Conservation (phyloP, 2,113 vertebrate species). For the Bombycilla garrulus region DNA sequence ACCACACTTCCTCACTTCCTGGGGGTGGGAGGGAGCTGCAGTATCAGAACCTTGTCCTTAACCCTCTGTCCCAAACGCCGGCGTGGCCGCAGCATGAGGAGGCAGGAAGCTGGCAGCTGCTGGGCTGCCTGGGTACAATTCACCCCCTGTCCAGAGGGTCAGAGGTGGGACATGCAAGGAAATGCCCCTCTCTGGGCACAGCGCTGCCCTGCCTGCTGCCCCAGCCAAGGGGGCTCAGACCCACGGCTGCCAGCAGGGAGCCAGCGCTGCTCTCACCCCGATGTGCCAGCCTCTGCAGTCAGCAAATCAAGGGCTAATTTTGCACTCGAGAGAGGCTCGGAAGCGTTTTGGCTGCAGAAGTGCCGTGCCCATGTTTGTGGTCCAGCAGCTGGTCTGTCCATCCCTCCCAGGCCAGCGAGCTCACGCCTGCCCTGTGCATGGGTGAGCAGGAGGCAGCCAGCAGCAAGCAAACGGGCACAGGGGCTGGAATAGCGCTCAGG, state of each 20-base stretch:
- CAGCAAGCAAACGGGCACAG: fast-evolving
- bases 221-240: background rate
- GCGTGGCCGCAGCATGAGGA: fast-evolving
- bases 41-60: background rate
- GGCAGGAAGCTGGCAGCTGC: background rate
- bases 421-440: fast-evolving
- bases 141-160: background rate
- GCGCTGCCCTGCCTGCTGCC: background rate
- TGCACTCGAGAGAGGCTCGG: background rate
- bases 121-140: background rate
- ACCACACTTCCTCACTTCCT: background rate
- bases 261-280: fast-evolving
- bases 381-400: background rate
- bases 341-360: background rate
- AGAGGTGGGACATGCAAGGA: background rate
- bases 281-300: background rate
- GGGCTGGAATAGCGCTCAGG: fast-evolving
- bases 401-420: fast-evolving
- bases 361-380: fast-evolving
- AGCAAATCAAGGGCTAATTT: background rate
- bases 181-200: background rate
- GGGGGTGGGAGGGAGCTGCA: background rate
- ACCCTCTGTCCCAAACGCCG: fast-evolving
- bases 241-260: fast-evolving
- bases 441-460: background rate